Evolutionary conservation across 2,113 vertebrate species (phyloP).

Genomic region (Paralichthys olivaceus): DNA sequence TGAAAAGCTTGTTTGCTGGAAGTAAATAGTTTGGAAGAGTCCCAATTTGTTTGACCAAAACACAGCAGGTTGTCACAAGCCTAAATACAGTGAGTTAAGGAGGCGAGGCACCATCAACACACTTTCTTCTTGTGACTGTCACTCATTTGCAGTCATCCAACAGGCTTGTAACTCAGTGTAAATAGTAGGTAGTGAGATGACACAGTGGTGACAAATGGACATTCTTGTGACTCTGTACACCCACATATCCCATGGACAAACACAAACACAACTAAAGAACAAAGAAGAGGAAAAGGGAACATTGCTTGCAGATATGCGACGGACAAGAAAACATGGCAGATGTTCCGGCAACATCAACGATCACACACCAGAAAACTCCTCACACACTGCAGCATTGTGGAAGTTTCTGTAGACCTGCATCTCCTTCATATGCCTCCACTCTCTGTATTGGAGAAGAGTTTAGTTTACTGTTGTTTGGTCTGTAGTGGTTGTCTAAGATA

Average conservation of each 20-base stretch:
- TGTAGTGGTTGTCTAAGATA: no score
- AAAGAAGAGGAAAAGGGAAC: conserved; percentile 14
- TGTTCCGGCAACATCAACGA: conserved; percentile 6
- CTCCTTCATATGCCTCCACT: conserved; percentile 5
- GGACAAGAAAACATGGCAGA: conserved; percentile 27
- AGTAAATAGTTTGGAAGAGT: no score
- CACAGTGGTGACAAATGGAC: background rate
- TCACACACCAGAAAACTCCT: no score
- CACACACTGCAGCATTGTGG: conserved; percentile 6
- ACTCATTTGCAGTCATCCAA: no score
- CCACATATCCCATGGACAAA: conserved; percentile 15
- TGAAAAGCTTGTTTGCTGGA: no score
- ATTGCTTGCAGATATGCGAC: conserved; percentile 4
- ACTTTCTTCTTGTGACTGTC: no score
- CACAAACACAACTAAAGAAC: conserved; percentile 4
- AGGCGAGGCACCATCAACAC: no score
- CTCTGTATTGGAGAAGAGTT: background rate
- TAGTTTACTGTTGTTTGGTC: no score
- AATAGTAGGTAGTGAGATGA: background rate
- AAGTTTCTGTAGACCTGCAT: background rate
- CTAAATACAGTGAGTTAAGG: no score
- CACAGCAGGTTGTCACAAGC: no score
- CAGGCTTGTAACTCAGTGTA: background rate
- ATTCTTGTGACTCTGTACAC: conserved; percentile 23
- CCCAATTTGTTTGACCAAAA: no score